Evolutionary conservation across 1,140 invertebrate genomes (phyloP), one percentile per base, ranked within the genome.

Genomic region (Liolophura sinensis): DNA sequence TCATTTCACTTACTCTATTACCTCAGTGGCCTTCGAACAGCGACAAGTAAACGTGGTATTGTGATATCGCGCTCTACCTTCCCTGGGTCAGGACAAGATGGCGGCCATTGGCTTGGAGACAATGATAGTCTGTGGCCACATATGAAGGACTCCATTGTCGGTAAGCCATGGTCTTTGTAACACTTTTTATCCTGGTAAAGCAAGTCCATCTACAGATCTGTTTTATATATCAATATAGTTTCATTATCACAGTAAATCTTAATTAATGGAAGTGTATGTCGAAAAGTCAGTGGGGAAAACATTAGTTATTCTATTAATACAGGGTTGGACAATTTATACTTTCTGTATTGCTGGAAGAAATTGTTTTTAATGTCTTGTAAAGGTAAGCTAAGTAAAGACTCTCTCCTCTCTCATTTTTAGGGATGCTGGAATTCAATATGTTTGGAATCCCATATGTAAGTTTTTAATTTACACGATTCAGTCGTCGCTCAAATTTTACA

Each of bases 71-170:
- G 95, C 58, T 91, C 93, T 0, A 91, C 92, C 0, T 96, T 91
- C 84, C 86, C 91, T 49, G 92, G 93, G 1, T 88, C 90, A 69
- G 94, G 94, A 9, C 86, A 87, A 65, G 93, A 90, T 81, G 88
- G 90, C 14, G 94, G 92, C 14, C 93, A 95, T 85, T 97, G 95
- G 95, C 91, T 92, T 68, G 95, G 95, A 1, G 79, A 81, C 62
- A 81, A 81, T 73, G 68, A 72, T 16, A 75, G 75, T 57, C 48
- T 47, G 31, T 81, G 79, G 79, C 25, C 47, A 16, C 67, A 75
- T 40, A 49, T 81, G 60, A 57, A 46, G 46, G 64, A 69, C 22
- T 78, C 79, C 15, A 76, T 83, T 27, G 73, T 76, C 56, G 78
- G 77, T 76, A 66, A 64, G 69, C 52, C 40, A 20, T 18, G n/a